Conservation (phyloP, 2,113 vertebrate species). For the Oreocharis arfaki region DNA sequence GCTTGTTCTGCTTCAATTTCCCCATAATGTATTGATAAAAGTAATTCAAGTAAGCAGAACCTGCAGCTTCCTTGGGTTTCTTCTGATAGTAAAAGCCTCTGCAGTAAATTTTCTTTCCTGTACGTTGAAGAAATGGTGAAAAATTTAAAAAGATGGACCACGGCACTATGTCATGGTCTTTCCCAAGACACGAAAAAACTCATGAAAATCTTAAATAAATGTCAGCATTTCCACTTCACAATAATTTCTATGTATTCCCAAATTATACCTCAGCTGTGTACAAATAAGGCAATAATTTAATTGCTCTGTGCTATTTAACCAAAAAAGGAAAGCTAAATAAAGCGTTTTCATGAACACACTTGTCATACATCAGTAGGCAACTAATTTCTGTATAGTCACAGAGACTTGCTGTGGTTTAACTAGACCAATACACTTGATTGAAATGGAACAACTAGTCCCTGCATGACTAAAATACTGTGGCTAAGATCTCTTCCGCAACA, state of each 20-base stretch:
- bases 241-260: neutral
- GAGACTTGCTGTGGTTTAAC: neutral
- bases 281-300: neutral
- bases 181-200: neutral
- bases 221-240: neutral
- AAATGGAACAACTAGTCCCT: neutral
- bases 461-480: neutral
- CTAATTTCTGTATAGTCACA: neutral
- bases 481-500: neutral
- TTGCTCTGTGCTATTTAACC: neutral
- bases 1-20: neutral
- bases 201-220: neutral
- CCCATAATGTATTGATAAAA: neutral
- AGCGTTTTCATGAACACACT: neutral
- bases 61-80: neutral
- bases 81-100: neutral
- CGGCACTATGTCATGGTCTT: neutral
- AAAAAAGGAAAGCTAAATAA: neutral
- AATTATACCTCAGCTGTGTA: neutral
- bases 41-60: neutral
- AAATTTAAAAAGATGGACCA: neutral
- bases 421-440: neutral
- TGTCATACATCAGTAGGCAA: neutral
- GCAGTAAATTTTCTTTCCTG: neutral
- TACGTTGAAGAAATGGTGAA: neutral